Conservation (phyloP, 2,888 invertebrate species). For the Agrochola litura region DNA sequence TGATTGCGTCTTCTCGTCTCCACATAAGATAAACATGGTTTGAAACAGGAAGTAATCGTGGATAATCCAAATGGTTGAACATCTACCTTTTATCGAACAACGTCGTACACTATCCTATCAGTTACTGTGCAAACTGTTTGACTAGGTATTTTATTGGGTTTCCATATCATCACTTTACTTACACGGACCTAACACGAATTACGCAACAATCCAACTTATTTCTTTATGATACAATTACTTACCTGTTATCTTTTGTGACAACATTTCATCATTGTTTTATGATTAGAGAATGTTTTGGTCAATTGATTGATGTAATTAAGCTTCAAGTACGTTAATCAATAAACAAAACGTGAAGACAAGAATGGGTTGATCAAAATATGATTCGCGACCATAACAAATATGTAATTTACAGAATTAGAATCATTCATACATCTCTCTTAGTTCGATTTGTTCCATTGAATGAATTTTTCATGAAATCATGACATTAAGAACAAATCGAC, state of each 20-base stretch:
- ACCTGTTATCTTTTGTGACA: conserved; percentile 20
- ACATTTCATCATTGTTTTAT: conserved; percentile 19
- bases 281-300: background rate
- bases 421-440: too few species aligned
- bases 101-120: conserved; percentile 28
- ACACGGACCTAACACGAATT: conserved; percentile 23
- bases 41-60: conserved; percentile 12
- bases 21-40: background rate
- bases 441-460: too few species aligned
- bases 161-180: conserved; percentile 28
- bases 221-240: conserved; percentile 26
- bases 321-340: background rate
- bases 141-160: conserved; percentile 34
- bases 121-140: conserved; percentile 25
- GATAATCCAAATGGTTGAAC: background rate
- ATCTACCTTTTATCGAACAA: conserved; percentile 20
- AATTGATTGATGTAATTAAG: background rate
- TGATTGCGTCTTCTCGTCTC: background rate
- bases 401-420: too few species aligned
- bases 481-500: too few species aligned
- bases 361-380: background rate
- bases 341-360: background rate
- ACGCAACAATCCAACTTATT: conserved; percentile 41
- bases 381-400: too few species aligned
- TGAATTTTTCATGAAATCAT: too few species aligned